A percentile compares a stretch with the other conserved stretches of the same genome.
Conservation (phyloP, 2,113 vertebrate genomes). For the Serilophus lunatus region DNA sequence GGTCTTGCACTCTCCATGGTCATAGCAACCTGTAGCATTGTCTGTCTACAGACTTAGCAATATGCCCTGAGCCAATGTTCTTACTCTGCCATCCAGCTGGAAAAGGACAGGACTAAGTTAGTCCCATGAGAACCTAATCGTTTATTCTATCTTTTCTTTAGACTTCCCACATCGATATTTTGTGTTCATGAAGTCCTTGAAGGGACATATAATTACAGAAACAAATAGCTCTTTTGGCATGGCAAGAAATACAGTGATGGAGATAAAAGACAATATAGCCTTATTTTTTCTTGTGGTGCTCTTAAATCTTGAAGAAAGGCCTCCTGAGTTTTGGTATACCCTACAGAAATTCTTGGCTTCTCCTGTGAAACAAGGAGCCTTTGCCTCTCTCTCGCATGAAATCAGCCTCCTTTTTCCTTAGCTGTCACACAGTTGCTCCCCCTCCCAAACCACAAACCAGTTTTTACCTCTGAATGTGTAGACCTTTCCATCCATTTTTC, state of each 20-base stretch:
- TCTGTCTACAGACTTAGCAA: background rate
- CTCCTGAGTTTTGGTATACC: background rate
- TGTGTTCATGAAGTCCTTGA: background rate
- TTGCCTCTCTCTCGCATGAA: background rate
- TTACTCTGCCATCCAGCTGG: background rate
- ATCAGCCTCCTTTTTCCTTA: background rate
- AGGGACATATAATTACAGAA: background rate
- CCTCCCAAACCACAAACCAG: background rate
- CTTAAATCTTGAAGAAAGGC: background rate
- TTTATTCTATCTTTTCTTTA: background rate
- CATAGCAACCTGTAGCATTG: background rate
- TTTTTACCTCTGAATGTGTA: background rate
- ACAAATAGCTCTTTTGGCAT: background rate
- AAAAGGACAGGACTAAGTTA: background rate
- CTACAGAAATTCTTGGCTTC: background rate
- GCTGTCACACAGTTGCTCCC: background rate
- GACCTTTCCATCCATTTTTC: background rate
- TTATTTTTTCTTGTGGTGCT: background rate
- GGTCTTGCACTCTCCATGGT: background rate
- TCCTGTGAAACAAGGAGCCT: background rate
- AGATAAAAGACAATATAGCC: background rate
- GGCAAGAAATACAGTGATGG: background rate
- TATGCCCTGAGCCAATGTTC: background rate
- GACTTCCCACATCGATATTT: background rate
- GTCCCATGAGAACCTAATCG: background rate